Evolutionary conservation across 2,888 invertebrate genomes (phyloP).

Genomic region (Busseola fusca): DNA sequence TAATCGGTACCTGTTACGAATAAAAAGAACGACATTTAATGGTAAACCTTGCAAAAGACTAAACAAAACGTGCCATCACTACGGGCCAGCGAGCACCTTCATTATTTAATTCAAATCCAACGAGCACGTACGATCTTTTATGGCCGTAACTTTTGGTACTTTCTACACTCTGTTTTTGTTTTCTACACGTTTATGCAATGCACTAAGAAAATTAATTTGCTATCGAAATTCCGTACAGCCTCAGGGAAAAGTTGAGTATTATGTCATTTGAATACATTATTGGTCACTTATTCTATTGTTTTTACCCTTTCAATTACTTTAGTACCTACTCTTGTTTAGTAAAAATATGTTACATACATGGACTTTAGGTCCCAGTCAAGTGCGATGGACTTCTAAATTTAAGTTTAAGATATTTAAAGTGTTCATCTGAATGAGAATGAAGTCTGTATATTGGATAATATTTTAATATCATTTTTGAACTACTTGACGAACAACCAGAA

Average conservation of each 20-base stretch:
- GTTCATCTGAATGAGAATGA: not conserved
- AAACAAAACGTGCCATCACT: conserved; percentile 62
- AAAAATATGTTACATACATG: conserved; percentile 5
- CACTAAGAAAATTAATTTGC: conserved; percentile 49
- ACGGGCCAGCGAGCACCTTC: conserved; percentile 45
- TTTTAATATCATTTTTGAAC: not conserved
- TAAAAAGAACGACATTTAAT: conserved; percentile 28
- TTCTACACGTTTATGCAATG: conserved; percentile 67
- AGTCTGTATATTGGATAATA: not conserved
- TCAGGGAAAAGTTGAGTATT: conserved; percentile 33
- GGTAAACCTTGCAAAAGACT: conserved; percentile 43
- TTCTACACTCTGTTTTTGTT: conserved; percentile 72
- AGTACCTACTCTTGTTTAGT: not conserved
- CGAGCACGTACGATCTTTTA: conserved; percentile 73
- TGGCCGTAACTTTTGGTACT: conserved; percentile 71
- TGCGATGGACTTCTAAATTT: too few species aligned
- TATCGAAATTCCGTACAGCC: conserved; percentile 42
- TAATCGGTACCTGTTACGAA: conserved; percentile 14
- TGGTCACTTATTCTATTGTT: conserved; percentile 2
- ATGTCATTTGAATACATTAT: conserved; percentile 30
- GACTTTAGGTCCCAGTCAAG: not conserved
- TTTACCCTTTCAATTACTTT: not conserved
- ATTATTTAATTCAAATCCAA: conserved; percentile 61
- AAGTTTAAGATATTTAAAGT: not conserved
- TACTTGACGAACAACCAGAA: not conserved